Evolutionary conservation across 2,797 vertebrate species (phyloP), one percentile per base, ranked within the genome.

Genomic region (Spea hammondii): DNA sequence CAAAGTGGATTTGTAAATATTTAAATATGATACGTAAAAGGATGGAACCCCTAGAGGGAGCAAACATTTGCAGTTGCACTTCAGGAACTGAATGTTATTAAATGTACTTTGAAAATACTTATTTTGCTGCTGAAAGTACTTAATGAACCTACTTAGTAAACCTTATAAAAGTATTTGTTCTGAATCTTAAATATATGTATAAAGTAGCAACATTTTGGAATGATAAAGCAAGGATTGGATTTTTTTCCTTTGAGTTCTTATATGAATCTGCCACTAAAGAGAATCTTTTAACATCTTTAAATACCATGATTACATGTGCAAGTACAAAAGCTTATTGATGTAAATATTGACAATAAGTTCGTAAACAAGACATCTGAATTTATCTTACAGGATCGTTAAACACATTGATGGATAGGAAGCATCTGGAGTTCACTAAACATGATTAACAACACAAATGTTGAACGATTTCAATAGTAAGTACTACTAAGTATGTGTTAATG

Each of bases 391-490:
- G 67, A 66, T 49, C 14, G 14, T 70, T 65, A 54, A 71, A 57
- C 59, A 70, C 60, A 51, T 9, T 17, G 14, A 45, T 71, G 67
- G 59, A 76, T 75, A 80, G 72, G 79, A 80, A 80, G 59, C 79
- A 76, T 72, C 79, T 80, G 79, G 59, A 71, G 50, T 66, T 71
- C 50, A 53, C 50, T 80, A 80, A 80, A 80, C 72, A 76, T 57
- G 11, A 76, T 71, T 13, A 66, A 70, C 76, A 74, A 57, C 66
- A 76, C 70, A 54, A 64, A 65, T 70, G 17, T 55, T 70, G 69
- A 51, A 4, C n/a, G 6, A 49, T 50, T 65, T 47, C 48, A 55
- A 7, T 48, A 54, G 17, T 13, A 65, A 54, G 62, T 60, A 49
- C 7, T 12, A 54, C 51, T 8, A 54, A 54, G 51, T 8, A 54